These are phyloP conservation scores for Cataglyphis cursor DNA, from an alignment of 2,888 invertebrate genomes.

Conservation along the genomic window DNA sequence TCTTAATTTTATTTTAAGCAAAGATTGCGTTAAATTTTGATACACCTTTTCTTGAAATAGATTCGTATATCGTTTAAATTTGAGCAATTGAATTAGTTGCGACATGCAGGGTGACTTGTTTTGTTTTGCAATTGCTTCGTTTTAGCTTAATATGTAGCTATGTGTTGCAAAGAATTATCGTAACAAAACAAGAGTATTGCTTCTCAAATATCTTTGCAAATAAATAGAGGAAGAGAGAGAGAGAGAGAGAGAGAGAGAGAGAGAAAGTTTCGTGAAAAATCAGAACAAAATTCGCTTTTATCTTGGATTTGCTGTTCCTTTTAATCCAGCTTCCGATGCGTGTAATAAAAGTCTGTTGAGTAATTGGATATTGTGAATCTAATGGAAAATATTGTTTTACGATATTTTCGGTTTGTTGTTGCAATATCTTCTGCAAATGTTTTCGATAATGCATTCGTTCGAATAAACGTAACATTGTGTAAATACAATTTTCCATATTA, in stretches of 20 bases:
- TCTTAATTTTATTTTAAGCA: background rate
- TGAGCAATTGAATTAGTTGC: conserved; percentile 71
- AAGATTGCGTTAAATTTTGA: background rate
- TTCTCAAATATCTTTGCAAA: background rate
- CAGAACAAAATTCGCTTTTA: conserved; percentile 2
- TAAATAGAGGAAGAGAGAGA: background rate
- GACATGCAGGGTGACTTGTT: conserved; percentile 55
- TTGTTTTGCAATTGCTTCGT: conserved; percentile 56
- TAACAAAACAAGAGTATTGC: background rate
- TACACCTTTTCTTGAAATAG: background rate
- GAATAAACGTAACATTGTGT: background rate
- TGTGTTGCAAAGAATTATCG: conserved; percentile 18
- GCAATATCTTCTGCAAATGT: background rate
- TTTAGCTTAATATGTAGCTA: conserved; percentile 5
- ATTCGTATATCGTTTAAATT: conserved; percentile 63
- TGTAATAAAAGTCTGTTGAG: background rate
- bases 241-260: background rate
- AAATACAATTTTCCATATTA: conserved; percentile 2
- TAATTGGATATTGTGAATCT: background rate
- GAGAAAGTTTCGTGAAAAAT: background rate
- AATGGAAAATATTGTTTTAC: background rate
- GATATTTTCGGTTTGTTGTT: background rate
- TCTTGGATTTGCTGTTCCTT: background rate
- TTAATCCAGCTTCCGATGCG: background rate
- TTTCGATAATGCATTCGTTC: background rate